A percentile compares a stretch with the other conserved stretches of the same genome.
These are phyloP conservation scores for Palythoa grandiflora DNA, from an alignment of 92 coral and sea anemone genomes.

Conservation along the genomic window DNA sequence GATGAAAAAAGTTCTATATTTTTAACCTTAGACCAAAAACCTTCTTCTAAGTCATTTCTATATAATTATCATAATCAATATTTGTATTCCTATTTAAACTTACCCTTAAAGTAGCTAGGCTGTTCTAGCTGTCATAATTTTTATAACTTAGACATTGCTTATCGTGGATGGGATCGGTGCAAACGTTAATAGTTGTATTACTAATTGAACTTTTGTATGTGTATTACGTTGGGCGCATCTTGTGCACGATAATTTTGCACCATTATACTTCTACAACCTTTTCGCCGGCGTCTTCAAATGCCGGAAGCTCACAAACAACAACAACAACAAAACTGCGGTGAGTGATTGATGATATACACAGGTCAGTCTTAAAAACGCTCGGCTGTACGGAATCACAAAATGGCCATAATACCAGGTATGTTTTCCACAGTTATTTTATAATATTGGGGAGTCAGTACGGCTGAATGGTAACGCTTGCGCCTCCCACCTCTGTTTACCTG, in stretches of 20 bases:
- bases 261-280: background rate
- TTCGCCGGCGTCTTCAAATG: slow-evolving; percentile 6
- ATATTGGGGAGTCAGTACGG: background rate
- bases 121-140: background rate
- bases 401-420: slow-evolving; percentile 2
- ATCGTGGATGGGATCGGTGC: slow-evolving; percentile 11
- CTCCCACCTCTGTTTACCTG: too few species aligned
- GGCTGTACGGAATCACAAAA: background rate
- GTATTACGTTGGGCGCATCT: slow-evolving; percentile 7
- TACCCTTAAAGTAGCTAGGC: background rate
- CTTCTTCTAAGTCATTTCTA: background rate
- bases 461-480: too few species aligned
- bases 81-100: background rate
- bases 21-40: background rate
- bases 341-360: slow-evolving; percentile 1
- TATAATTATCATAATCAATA: background rate
- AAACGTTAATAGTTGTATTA: background rate
- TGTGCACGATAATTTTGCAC: slow-evolving; percentile 6
- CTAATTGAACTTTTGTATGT: background rate
- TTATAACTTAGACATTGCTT: background rate
- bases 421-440: slow-evolving; percentile 7
- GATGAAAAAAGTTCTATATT: background rate
- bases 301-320: slow-evolving; percentile 7
- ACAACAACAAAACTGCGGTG: background rate
- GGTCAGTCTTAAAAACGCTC: background rate